These are phyloP conservation scores for Lepus oiostolus DNA, from an alignment of 2,797 vertebrate species.

Conservation along the genomic window DNA sequence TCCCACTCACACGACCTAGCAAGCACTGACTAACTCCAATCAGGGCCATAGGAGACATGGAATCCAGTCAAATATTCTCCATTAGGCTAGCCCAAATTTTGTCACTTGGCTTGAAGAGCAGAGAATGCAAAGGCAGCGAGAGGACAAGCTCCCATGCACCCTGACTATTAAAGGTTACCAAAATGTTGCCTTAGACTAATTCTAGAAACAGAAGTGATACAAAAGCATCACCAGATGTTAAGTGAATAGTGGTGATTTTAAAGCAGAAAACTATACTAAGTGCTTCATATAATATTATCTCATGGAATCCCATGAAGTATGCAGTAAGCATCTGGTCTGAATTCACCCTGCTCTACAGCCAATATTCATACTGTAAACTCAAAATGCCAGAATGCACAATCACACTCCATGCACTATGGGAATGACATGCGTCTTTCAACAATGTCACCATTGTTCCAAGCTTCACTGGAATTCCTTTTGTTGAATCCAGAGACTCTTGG, in stretches of 20 bases:
- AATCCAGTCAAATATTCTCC: background rate
- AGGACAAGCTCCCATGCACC: background rate
- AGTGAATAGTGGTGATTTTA: background rate
- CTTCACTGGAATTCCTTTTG: background rate
- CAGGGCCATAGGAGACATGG: background rate
- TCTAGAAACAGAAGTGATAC: slow-evolving; percentile 27
- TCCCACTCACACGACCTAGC: background rate
- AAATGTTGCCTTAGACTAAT: slow-evolving; percentile 44
- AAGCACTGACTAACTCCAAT: background rate
- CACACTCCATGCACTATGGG: background rate
- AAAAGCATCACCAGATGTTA: background rate
- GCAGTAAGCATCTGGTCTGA: background rate
- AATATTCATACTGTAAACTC: background rate
- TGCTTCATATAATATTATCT: background rate
- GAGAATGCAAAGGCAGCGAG: background rate
- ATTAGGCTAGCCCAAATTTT: background rate
- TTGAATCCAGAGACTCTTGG: background rate
- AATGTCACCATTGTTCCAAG: background rate
- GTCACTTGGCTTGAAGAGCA: background rate
- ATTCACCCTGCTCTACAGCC: background rate
- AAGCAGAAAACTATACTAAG: background rate
- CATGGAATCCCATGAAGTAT: background rate
- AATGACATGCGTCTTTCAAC: background rate
- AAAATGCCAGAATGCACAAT: background rate
- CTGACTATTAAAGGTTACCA: background rate